Evolutionary conservation across 2,113 vertebrate species (phyloP).

Genomic region (Deroptyus accipitrinus): DNA sequence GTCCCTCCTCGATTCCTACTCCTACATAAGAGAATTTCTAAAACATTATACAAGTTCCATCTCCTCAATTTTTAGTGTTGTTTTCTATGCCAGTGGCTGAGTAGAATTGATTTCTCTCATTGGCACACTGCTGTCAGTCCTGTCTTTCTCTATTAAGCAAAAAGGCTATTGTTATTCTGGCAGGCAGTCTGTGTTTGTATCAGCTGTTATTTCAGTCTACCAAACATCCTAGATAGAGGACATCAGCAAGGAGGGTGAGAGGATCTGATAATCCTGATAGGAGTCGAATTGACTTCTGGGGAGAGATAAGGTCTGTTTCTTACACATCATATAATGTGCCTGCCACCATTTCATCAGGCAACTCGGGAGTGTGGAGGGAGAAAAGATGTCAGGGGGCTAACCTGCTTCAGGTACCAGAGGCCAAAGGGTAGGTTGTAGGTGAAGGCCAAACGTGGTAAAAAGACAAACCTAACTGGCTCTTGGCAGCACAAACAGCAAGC

Average conservation of each 20-base stretch:
- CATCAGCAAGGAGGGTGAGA: not conserved
- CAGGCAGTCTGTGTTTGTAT: not conserved
- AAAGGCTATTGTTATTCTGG: not conserved
- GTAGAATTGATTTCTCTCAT: not conserved
- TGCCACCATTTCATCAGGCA: not conserved
- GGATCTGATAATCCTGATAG: not conserved
- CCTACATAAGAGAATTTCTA: not conserved
- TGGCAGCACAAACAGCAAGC: not conserved
- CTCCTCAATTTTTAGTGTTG: not conserved
- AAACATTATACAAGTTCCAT: not conserved
- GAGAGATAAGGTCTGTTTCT: not conserved
- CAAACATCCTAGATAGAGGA: not conserved
- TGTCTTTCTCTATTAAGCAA: not conserved
- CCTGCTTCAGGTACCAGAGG: not conserved
- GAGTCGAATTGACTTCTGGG: not conserved
- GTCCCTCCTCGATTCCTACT: not conserved
- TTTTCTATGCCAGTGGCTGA: not conserved
- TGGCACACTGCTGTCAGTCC: not conserved
- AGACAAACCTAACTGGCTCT: not conserved
- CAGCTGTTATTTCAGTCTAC: not conserved
- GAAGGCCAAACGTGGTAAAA: not conserved
- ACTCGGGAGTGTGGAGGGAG: not conserved
- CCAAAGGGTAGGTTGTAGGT: not conserved
- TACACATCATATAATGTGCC: not conserved
- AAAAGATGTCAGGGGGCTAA: not conserved